phyloP scores from a whole-genome alignment of 2,888 invertebrate species.

The Pterobdella sp. region DNA sequence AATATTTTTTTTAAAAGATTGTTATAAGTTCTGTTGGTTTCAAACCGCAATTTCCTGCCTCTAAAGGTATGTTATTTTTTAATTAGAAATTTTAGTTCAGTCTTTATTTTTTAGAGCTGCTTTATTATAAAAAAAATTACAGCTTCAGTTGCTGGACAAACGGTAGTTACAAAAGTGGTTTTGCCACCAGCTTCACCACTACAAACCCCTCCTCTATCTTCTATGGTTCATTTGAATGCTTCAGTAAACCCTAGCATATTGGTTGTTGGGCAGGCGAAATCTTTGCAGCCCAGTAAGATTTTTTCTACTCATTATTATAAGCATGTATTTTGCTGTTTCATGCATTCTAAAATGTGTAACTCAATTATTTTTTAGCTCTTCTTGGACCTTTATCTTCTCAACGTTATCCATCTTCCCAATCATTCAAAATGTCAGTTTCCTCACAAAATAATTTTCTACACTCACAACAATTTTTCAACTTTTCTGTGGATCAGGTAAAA shows the following conservation, averaged over 20 bases:
- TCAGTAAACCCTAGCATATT: slow-evolving; percentile 4
- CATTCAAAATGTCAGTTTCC: background rate
- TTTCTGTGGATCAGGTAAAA: background rate
- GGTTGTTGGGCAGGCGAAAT: background rate
- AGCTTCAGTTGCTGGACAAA: background rate
- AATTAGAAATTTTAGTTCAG: background rate
- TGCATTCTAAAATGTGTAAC: no score
- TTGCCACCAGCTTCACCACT: background rate
- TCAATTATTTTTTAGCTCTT: slow-evolving; percentile 1
- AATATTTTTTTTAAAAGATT: background rate
- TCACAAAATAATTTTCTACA: background rate
- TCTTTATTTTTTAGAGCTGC: background rate
- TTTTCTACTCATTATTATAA: background rate
- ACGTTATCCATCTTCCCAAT: background rate
- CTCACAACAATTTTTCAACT: background rate
- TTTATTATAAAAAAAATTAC: background rate
- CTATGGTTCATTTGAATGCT: background rate
- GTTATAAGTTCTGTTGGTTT: slow-evolving; percentile 1
- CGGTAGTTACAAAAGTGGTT: background rate
- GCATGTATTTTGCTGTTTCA: slow-evolving; percentile 3
- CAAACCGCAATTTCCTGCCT: background rate
- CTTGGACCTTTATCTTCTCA: background rate
- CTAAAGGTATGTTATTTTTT: background rate
- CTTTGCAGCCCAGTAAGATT: background rate
- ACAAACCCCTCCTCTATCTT: slow-evolving; percentile 5